Conservation (phyloP, 2,113 vertebrate species). For the Gorsachius goisagi region DNA sequence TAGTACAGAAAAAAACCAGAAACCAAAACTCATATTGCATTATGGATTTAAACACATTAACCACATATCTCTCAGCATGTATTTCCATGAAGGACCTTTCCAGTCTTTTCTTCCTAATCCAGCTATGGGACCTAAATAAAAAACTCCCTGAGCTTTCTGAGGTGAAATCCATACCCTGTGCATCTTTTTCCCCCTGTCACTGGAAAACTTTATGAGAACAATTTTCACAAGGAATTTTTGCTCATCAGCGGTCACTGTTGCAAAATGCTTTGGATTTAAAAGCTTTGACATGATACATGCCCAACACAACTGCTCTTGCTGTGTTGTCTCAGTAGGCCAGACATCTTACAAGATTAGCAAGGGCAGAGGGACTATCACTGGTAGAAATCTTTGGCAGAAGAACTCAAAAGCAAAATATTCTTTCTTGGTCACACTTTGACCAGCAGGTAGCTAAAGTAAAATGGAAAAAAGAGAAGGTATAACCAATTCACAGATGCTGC, state of each 20-base stretch:
- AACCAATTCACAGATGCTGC: not conserved
- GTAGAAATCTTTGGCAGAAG: not conserved
- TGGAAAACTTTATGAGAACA: not conserved
- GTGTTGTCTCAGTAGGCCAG: not conserved
- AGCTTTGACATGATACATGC: not conserved
- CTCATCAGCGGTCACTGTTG: not conserved
- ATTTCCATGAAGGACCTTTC: not conserved
- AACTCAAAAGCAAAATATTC: not conserved
- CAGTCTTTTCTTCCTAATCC: not conserved
- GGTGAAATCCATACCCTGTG: not conserved
- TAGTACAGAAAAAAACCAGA: not conserved
- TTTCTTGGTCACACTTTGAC: not conserved
- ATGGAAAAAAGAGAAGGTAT: not conserved
- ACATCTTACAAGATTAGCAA: not conserved
- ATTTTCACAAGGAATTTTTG: not conserved
- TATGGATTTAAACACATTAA: not conserved
- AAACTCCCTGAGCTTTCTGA: not conserved
- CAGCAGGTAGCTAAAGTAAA: not conserved
- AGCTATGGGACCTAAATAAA: not conserved
- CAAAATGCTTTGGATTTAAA: not conserved
- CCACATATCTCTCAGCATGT: fast-evolving
- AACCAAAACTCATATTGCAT: not conserved
- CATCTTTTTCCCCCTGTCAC: not conserved
- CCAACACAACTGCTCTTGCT: not conserved
- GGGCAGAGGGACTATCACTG: not conserved